Conservation (phyloP, 2,797 vertebrate genomes). For the Gorsachius magnificus region DNA sequence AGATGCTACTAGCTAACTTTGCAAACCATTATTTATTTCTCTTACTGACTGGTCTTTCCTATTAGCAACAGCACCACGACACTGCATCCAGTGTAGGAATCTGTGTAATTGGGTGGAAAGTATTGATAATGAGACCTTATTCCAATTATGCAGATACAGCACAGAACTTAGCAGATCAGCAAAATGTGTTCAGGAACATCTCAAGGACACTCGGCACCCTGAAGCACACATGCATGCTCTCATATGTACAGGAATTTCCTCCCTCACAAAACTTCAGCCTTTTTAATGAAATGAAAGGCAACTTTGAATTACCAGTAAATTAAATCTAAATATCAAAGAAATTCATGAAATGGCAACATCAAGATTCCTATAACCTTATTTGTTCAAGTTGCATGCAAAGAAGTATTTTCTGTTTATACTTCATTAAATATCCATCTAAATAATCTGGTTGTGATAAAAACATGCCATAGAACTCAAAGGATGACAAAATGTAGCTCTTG, state of each 20-base stretch:
- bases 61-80: not conserved
- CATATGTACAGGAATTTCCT: not conserved
- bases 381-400: not conserved
- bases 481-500: not conserved
- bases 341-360: not conserved
- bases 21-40: not conserved
- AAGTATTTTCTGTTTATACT: not conserved
- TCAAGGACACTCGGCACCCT: conserved; percentile 1
- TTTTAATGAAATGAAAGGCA: not conserved
- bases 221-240: not conserved
- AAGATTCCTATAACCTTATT: not conserved
- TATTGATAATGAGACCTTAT: conserved; percentile 7
- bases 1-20: not conserved
- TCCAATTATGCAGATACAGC: not conserved
- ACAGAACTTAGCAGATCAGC: not conserved
- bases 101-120: conserved; percentile 16
- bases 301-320: not conserved
- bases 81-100: not conserved
- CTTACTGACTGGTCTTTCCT: not conserved
- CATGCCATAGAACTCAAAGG: not conserved
- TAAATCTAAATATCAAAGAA: not conserved
- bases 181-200: not conserved
- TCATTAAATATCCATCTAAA: not conserved
- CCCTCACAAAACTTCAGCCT: not conserved
- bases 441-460: not conserved